Evolutionary conservation across 2,113 vertebrate genomes (phyloP), one percentile per base, ranked within the genome.

Genomic region (Chloropsis cyanopogon): DNA sequence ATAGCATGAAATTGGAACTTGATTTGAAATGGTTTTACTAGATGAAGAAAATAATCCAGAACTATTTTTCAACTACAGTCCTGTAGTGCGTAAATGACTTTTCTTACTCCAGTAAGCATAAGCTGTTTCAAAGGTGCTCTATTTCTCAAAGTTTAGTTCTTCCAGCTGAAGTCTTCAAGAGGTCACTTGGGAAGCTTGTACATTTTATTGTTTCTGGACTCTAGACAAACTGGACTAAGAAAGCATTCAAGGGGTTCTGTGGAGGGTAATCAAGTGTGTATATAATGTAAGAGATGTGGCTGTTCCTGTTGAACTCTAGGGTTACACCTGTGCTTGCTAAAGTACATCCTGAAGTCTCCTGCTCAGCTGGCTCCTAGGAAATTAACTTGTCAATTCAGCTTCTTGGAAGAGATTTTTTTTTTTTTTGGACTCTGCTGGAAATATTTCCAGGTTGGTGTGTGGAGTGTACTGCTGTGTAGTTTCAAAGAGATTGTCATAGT

Each of bases 1-100:
- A 76, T 78, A 89, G 83, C 89, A 76, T 95, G 89, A 95, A 97
- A 96, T 89, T 87, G 86, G 44, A 91, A 93, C 57, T 92, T 93
- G 68, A 92, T 93, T 95, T 87, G 73, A 87, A 95, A 79, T 89
- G 81, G 61, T 93, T 93, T 79, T 65, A 61, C 61, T 72, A 61
- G 77, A 91, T 82, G 53, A 95, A 86, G 70, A 84, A 96, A 95
- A 86, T 87, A 94, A 92, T 91, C 81, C 81, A 76, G 28, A 63
- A 73, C 73, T 86, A 52, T 88, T 94, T 95, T 92, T 92, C 61
- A 89, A 4, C 69, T 80, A 37, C 37, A 72, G 24, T 64, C 37
- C 60, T 84, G 65, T 82, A 80, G 72, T 7, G 13, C 71, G 64
- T 86, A 68, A 84, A 82, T 93, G 83, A 56, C 83, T 89, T 94